phyloP scores from a whole-genome alignment of 2,113 vertebrate species.

The Hassar affinis region DNA sequence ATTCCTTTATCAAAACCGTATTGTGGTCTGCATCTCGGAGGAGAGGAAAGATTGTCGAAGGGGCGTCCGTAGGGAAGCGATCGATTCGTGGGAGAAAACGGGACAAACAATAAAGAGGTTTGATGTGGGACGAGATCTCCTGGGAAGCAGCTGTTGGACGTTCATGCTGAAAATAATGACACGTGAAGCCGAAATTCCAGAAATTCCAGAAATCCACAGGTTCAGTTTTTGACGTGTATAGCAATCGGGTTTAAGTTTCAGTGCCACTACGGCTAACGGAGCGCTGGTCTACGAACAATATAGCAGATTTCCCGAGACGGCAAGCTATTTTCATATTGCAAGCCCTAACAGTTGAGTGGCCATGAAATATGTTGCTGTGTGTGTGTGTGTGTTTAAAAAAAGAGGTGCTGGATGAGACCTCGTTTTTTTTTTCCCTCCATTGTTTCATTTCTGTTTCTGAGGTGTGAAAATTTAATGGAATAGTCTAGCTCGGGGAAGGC shows the following conservation, averaged over 20 bases:
- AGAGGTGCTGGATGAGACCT: neutral
- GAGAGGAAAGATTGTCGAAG: too few relatives aligned
- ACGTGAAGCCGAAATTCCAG: neutral
- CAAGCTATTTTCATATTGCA: neutral
- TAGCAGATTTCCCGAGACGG: neutral
- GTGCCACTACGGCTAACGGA: neutral
- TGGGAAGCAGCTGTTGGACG: neutral
- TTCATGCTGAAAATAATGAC: neutral
- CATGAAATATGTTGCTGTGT: neutral
- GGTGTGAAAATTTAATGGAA: constrained; percentile 55
- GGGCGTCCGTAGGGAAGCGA: too few relatives aligned
- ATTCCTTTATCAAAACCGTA: too few relatives aligned
- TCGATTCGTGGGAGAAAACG: too few relatives aligned
- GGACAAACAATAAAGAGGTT: neutral
- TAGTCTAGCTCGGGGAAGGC: constrained; percentile 36
- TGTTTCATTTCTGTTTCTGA: constrained; percentile 32
- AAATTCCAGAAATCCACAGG: too few relatives aligned
- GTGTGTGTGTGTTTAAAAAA: constrained; percentile 22
- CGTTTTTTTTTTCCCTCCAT: neutral
- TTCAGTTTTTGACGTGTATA: neutral
- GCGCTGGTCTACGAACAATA: neutral
- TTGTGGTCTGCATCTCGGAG: too few relatives aligned
- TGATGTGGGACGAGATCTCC: neutral
- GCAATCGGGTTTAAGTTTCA: neutral
- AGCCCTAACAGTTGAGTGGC: neutral